Base-by-base conservation (phyloP, 1,140 invertebrate species). In the Papilio machaon region DNA sequence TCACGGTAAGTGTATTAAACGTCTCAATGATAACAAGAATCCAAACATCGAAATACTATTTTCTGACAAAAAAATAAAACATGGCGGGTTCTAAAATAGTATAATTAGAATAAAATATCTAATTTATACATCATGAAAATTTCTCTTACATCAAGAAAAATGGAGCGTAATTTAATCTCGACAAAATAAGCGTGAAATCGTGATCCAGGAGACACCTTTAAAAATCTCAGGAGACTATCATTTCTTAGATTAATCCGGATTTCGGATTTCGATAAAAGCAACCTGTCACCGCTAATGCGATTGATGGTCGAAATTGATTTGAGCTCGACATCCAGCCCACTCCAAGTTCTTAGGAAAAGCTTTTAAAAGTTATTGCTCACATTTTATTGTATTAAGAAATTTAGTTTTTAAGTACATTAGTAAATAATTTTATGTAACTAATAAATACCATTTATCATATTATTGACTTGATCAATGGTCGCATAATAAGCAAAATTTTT, bases 291-390 rank as follows among this genome's bases (percentile, higher is more conserved):
- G 54, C 54, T 78, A 78, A 78, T 78, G 76, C 76, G 76, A 78
- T 78, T 78, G 76, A 78, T 78, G 76, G 76, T 38, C 76, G 76
- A 78, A 78, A 64, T 78, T 78, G 76, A 78, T 78, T 64, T 78
- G 54, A 78, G 54, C 58, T 54, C 58, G 60, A 64, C 52, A 60
- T 43, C 58, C 76, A 35, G 76, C 54, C 54, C 58, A 78, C 54
- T 60, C 23, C 15, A 60, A 78, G 76, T 43, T 38, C 30, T 19
- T 38, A 15, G 17, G 15, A 60, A 78, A 74, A 49, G 47, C 47
- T 64, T 64, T 64, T 64, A 23, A 64, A 64, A 64, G 60, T 64
- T 64, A 64, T 30, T 64, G 9, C 60, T 64, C 23, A 11, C 19
- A 11, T 64, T 64, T 64, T 23, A 3, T 30, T 64, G 60, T 13